Conservation (phyloP, 2,888 invertebrate species). For the Coecobrya sp. region DNA sequence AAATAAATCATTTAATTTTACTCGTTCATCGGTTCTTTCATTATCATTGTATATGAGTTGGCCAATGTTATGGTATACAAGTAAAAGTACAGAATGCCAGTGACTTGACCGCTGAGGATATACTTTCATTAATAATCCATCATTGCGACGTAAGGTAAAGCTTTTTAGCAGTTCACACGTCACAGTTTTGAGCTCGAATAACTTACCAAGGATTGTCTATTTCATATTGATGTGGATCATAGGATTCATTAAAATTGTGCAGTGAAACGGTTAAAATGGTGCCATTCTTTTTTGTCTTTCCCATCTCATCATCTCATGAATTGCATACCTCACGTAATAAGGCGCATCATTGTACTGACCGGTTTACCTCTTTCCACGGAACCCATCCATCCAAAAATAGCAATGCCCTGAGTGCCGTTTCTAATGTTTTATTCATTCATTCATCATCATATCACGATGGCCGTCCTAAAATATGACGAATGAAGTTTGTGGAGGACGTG, state of each 20-base stretch:
- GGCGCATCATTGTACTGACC: not conserved
- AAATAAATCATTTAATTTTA: too few species aligned
- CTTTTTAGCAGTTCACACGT: not conserved
- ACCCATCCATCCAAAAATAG: conserved; percentile 37
- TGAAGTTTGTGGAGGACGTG: not conserved
- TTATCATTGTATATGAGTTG: too few species aligned
- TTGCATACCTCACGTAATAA: not conserved
- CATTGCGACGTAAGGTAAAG: not conserved
- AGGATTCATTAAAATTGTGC: conserved; percentile 60
- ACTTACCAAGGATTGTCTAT: not conserved
- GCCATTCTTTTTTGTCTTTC: conserved; percentile 9
- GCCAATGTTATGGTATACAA: too few species aligned
- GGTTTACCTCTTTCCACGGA: not conserved
- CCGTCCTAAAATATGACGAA: conserved; percentile 4
- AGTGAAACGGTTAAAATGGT: conserved; percentile 14
- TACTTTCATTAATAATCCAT: conserved; percentile 3
- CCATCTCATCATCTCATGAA: not conserved
- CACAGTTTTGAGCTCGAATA: not conserved
- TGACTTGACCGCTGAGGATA: too few species aligned
- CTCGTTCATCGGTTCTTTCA: too few species aligned
- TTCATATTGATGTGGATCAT: not conserved
- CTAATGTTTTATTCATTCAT: conserved; percentile 36
- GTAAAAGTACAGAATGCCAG: too few species aligned
- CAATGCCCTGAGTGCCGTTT: not conserved
- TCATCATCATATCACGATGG: conserved; percentile 28